A percentile compares a stretch with the other conserved stretches of the same genome.
Evolutionary conservation across 2,113 vertebrate genomes (phyloP).

Genomic region (Boleophthalmus pectinirostris): DNA sequence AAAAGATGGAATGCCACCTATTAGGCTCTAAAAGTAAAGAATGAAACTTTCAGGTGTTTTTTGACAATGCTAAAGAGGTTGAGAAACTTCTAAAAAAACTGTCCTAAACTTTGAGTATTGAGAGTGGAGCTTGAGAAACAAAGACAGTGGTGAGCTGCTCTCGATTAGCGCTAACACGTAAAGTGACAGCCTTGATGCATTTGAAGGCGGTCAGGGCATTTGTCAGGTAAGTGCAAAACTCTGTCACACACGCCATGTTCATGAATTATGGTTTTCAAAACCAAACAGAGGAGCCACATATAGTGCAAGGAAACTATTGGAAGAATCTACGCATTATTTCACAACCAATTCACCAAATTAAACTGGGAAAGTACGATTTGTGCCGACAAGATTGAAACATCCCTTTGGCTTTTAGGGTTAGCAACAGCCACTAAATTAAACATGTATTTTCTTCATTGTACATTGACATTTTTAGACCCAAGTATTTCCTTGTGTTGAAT

Average conservation of each 20-base stretch:
- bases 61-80: background rate
- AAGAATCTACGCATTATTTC: background rate
- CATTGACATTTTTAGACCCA: conserved; percentile 52
- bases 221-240: conserved; percentile 34
- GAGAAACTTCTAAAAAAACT: background rate
- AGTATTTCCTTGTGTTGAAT: conserved; percentile 42
- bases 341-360: background rate
- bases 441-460: conserved; percentile 33
- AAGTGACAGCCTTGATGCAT: conserved; percentile 42
- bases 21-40: conserved; percentile 16
- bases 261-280: conserved; percentile 40
- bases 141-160: conserved; percentile 15
- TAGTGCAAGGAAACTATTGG: background rate
- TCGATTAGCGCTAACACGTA: conserved; percentile 42
- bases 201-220: conserved; percentile 28
- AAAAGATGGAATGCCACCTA: conserved; percentile 9
- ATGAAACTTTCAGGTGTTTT: conserved; percentile 6
- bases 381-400: background rate
- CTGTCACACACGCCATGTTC: conserved; percentile 24
- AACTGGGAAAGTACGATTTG: background rate
- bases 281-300: conserved; percentile 3
- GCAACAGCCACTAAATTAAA: conserved; percentile 5
- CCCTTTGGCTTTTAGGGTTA: background rate
- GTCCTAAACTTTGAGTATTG: background rate
- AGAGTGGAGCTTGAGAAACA: background rate